Evolutionary conservation across 1,140 invertebrate genomes (phyloP), one percentile per base, ranked within the genome.

Genomic region (Trypoxylus dichotomus): DNA sequence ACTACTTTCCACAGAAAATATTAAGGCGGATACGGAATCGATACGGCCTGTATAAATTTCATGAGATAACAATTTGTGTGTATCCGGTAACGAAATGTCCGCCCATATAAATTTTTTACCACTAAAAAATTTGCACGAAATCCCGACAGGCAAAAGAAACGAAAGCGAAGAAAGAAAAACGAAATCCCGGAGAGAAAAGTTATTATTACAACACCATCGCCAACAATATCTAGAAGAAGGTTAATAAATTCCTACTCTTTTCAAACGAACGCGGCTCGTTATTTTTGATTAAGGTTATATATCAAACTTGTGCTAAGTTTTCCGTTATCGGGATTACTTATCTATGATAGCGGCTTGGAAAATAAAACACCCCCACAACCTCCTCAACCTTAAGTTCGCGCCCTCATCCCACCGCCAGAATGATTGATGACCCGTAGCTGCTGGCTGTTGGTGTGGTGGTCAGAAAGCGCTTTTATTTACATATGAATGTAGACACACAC

Each of bases 281-380:
- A 68, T 68, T 68, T 68, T 68, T 68, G 60, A 68, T 68, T 68
- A 68, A 68, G 60, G 60, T 68, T 68, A 68, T 68, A 68, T 68
- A 68, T 68, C 60, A 68, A 68, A 68, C 21, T 68, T 68, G 60
- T 29, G 60, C 60, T 68, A 68, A 68, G 60, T 68, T 68, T 27
- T 6, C 60, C 21, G 60, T 68, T 68, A 68, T 68, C 60, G 60
- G 60, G 21, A 68, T 68, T 68, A 68, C 60, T 68, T 68, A 68
- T 68, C 60, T 68, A 68, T 68, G 60, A 68, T 68, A 68, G 60
- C 60, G 60, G n/a, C 13, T 68, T 29, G 60, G 27, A 68, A 68
- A 68, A 68, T 68, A 68, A 68, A 68, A 68, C 60, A 11, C 21
- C 60, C 60, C 21, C n/a, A 68, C 5, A 13, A 68, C 60, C 27